Conservation (phyloP, 2,113 vertebrate species). For the Mustelus asterias region DNA sequence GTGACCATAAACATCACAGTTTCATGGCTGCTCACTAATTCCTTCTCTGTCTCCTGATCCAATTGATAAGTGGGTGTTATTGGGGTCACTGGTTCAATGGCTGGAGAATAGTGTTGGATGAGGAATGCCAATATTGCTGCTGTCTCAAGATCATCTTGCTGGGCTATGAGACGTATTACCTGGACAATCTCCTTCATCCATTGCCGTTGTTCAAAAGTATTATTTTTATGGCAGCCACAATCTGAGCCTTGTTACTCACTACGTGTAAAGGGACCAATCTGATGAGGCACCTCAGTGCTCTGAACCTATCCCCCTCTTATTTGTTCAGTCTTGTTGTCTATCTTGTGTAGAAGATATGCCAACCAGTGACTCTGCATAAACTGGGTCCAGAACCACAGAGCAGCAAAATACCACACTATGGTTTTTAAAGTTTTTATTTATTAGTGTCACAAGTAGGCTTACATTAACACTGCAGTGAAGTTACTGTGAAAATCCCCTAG, state of each 20-base stretch:
- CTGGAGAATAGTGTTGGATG: constrained; percentile 72
- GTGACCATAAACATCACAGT: constrained; percentile 1
- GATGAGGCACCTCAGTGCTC: constrained; percentile 78
- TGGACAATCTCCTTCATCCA: constrained; percentile 78
- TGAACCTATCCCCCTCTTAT: constrained; percentile 70
- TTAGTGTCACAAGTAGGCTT: no score
- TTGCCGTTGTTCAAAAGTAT: constrained; percentile 73
- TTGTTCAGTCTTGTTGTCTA: constrained; percentile 73
- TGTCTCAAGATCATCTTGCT: constrained; percentile 85
- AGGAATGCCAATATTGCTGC: constrained; percentile 72
- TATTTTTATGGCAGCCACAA: constrained; percentile 72
- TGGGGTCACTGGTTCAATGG: background rate
- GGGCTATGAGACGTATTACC: constrained; percentile 87
- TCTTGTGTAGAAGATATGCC: constrained; percentile 76
- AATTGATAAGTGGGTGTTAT: constrained; percentile 49
- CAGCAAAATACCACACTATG: constrained; percentile 82
- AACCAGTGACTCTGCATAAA: constrained; percentile 73
- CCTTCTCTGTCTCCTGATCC: constrained; percentile 65
- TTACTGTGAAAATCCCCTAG: no score
- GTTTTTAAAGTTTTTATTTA: constrained; percentile 40
- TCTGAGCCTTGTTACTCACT: constrained; percentile 76
- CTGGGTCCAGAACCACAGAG: constrained; percentile 75
- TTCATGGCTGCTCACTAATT: constrained; percentile 60
- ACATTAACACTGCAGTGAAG: no score
- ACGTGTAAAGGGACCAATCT: constrained; percentile 74